phyloP scores from a whole-genome alignment of 2,888 invertebrate genomes.

The Apotomis betuletana region DNA sequence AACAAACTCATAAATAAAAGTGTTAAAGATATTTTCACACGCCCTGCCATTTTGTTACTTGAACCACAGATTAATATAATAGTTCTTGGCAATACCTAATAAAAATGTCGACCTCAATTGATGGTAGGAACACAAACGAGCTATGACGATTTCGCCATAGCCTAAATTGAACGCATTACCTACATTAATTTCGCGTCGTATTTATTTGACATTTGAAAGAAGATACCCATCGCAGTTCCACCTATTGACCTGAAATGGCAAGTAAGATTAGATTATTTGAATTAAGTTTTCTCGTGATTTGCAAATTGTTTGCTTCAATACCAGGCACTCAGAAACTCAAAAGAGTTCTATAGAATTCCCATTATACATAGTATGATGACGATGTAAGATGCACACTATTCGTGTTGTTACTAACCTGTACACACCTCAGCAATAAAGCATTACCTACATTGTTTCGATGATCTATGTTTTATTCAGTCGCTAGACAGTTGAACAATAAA shows the following conservation, averaged over 20 bases:
- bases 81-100: constrained; percentile 58
- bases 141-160: constrained; percentile 55
- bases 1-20: constrained; percentile 28
- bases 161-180: constrained; percentile 57
- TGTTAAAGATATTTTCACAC: constrained; percentile 49
- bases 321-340: neutral
- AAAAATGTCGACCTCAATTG: constrained; percentile 62
- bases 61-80: no score
- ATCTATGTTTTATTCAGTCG: neutral
- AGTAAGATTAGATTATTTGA: constrained; percentile 40
- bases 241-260: constrained; percentile 57
- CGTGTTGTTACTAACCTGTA: neutral
- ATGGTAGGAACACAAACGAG: constrained; percentile 45
- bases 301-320: constrained; percentile 34
- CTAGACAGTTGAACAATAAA: constrained; percentile 4
- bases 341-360: neutral
- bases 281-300: constrained; percentile 37
- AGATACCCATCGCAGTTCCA: constrained; percentile 59
- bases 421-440: neutral
- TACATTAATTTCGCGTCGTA: constrained; percentile 54
- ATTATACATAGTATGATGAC: neutral
- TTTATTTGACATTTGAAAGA: constrained; percentile 63
- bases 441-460: neutral
- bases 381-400: constrained; percentile 2
- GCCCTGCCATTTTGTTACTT: constrained; percentile 55